These are phyloP conservation scores for Diprion similis DNA, from an alignment of 1,140 invertebrate genomes.

Conservation along the genomic window DNA sequence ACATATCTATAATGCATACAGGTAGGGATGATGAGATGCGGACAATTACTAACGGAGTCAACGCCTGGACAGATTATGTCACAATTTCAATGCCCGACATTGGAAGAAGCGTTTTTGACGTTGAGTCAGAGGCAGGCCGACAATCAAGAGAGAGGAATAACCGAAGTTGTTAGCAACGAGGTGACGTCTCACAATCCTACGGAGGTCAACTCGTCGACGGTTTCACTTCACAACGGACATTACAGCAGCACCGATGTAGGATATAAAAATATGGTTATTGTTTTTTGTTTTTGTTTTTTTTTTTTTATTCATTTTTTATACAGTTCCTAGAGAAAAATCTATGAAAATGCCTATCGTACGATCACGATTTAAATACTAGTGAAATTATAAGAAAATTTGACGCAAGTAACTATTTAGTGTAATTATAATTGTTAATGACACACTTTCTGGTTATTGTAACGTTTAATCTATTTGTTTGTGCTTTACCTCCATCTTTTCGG, in stretches of 20 bases:
- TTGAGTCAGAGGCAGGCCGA: conserved; percentile 71
- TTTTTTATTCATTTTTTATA: too few species aligned
- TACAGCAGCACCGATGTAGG: conserved; percentile 58
- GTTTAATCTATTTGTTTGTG: too few species aligned
- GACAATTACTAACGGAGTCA: conserved; percentile 85
- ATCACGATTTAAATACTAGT: too few species aligned
- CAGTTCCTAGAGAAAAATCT: too few species aligned
- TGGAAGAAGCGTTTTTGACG: conserved; percentile 79
- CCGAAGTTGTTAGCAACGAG: conserved; percentile 15
- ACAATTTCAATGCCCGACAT: conserved; percentile 68
- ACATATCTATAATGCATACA: conserved; percentile 45
- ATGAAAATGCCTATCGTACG: too few species aligned
- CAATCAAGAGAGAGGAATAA: conserved; percentile 35
- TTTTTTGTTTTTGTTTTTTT: neutral
- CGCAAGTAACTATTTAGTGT: too few species aligned
- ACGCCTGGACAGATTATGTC: conserved; percentile 73
- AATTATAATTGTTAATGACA: too few species aligned
- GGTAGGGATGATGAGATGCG: conserved; percentile 90
- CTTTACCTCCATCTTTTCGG: too few species aligned
- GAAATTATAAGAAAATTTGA: too few species aligned
- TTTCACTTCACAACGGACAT: conserved; percentile 46
- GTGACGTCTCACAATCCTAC: conserved; percentile 12
- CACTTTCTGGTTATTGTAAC: too few species aligned
- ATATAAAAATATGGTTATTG: neutral
- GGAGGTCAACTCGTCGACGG: conserved; percentile 51